A percentile compares a stretch with the other conserved stretches of the same genome.
These are phyloP conservation scores for Philaenus spumarius DNA, from an alignment of 1,140 invertebrate species.

Conservation along the genomic window DNA sequence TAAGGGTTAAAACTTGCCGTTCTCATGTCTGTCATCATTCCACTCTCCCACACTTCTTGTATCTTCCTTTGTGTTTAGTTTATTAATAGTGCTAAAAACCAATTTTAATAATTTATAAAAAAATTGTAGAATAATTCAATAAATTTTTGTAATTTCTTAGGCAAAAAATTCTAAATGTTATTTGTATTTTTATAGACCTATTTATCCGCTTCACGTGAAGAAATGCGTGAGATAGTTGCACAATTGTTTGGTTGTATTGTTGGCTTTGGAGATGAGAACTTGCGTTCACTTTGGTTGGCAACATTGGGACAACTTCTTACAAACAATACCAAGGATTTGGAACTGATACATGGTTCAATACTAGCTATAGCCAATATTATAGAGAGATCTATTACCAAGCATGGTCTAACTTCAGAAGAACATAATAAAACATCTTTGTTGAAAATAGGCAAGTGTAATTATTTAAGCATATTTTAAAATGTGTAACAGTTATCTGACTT, in stretches of 20 bases:
- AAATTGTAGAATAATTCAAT: too few relatives aligned
- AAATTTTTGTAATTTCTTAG: too few relatives aligned
- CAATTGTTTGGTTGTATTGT: conserved; percentile 60
- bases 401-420: background rate
- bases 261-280: background rate
- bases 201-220: conserved; percentile 62
- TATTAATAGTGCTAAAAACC: too few relatives aligned
- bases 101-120: too few relatives aligned
- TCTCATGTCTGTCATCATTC: too few relatives aligned
- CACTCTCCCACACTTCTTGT: too few relatives aligned
- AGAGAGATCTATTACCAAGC: conserved; percentile 48
- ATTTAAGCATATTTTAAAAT: too few relatives aligned
- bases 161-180: too few relatives aligned
- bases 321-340: conserved; percentile 49
- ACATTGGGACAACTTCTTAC: background rate
- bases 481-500: too few relatives aligned
- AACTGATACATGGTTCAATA: conserved; percentile 66
- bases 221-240: conserved; percentile 61
- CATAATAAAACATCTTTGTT: too few relatives aligned
- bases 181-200: conserved; percentile 43
- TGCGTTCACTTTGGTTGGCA: background rate
- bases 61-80: too few relatives aligned
- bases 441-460: background rate
- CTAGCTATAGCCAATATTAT: conserved; percentile 58
- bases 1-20: too few relatives aligned